Evolutionary conservation across 2,797 vertebrate genomes (phyloP), one percentile per base, ranked within the genome.

Genomic region (Syngnathus rostellatus): DNA sequence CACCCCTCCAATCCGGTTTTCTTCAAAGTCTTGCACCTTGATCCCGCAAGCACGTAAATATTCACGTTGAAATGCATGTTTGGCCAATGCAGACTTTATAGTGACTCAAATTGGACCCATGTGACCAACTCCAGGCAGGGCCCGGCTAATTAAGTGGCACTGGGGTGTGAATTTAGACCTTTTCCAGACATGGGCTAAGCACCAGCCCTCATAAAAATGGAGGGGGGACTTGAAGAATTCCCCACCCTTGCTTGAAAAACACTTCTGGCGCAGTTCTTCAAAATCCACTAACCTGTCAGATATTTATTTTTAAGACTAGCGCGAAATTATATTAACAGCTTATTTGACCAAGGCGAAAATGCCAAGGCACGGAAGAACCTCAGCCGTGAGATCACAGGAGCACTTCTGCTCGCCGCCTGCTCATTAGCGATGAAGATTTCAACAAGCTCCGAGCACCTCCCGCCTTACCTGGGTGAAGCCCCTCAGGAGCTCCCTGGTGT

Each of bases 81-180:
- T 77, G 83, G 84, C 71, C 86, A 68, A 83, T 62, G 74, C 83
- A 81, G 79, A 85, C 75, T 88, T 90, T 91, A 90, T 85, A 78
- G 83, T 63, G 12, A 81, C 72, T 84, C 79, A 89, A 90, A 90
- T 91, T 90, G 84, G 84, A 82, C 88, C 88, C 89, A 87, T 90
- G 87, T 89, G 90, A 87, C 81, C 80, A 65, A 66, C 77, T 67
- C 72, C 67, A 80, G 86, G 81, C 69, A 19, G 64, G 73, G 68
- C 68, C 11, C 46, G 66, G 75, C 82, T 91, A 91, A 90, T 92
- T 87, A 90, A 87, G 82, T 85, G 79, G 86, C 75, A 80, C 66
- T 81, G 74, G 70, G 66, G 71, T 77, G 77, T 67, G 70, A 76
- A 79, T 69, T 71, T 76, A 83, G 83, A 86, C 73, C 64, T 55